Evolutionary conservation across 1,140 invertebrate genomes (phyloP), one percentile per base, ranked within the genome.

Genomic region (Lethocerus indicus): DNA sequence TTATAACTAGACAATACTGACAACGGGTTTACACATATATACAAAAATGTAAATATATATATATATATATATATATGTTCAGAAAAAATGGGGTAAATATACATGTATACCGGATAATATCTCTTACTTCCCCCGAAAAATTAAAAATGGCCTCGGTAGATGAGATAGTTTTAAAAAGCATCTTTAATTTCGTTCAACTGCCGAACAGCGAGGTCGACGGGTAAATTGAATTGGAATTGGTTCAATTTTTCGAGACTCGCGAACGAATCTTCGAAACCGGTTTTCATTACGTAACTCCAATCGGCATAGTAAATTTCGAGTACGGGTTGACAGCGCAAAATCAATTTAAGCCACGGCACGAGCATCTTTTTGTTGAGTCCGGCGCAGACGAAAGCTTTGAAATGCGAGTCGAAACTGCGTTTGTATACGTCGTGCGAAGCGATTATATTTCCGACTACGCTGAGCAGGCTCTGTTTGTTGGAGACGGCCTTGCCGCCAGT

Each of bases 171-270:
- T 71, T 67, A 85, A 71, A 96, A 97, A 55, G 92, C 91, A 70
- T 97, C 91, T 70, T 89, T 92, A 59, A 98, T 97, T 68, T 95
- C 95, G 64, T 93, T 87, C 63, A 98, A 91, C 58, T 93, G 91
- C 61, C 88, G 75, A 41, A 98, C 79, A 41, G 95, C 93, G 58
- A 97, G 69, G 67, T 98, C 93, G 18, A 95, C 85, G 0, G 93
- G 92, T 54, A 98, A 71, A 64, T 92, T 82, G 67, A 97, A 97
- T 60, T 88, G 85, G 57, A 86, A 79, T 47, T 75, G 72, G 25
- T 82, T 83, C 37, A 98, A 68, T 49, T 78, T 78, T 60, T 97
- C 92, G 54, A 98, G 67, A 47, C 88, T 87, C 52, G 85, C 80
- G 58, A 96, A 72, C 39, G 88, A 79, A 67, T 98, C 95, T 66